Conservation (phyloP, 2,888 invertebrate genomes). For the Mesopsocus fuscifrons region DNA sequence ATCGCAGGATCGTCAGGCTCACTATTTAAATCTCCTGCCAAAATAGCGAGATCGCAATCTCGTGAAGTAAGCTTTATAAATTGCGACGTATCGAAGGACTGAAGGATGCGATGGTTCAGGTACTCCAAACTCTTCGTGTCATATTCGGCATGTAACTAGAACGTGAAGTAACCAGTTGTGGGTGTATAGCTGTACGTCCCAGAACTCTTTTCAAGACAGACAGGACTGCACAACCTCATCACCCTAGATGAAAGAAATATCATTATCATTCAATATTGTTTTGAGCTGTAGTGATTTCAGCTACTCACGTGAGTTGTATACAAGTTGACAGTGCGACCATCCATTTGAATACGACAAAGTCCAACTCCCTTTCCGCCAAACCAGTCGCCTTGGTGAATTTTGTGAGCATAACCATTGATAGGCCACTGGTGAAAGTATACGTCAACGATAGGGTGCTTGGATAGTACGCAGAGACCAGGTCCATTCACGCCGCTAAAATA, state of each 20-base stretch:
- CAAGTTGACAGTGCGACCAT: constrained; percentile 54
- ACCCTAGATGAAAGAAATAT: no score
- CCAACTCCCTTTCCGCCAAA: constrained; percentile 94
- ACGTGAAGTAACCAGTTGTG: constrained; percentile 16
- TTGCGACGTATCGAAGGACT: constrained; percentile 88
- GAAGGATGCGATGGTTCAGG: constrained; percentile 75
- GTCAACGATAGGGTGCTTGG: constrained; percentile 64
- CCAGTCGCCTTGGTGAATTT: constrained; percentile 95
- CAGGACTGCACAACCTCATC: no score
- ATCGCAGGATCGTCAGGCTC: constrained; percentile 72
- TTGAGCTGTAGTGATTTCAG: background rate
- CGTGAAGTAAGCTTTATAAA: constrained; percentile 72
- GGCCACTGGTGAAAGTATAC: constrained; percentile 86
- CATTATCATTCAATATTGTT: constrained; percentile 8
- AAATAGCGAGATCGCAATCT: constrained; percentile 59
- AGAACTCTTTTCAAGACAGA: no score
- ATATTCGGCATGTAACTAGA: constrained; percentile 88
- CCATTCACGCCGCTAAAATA: constrained; percentile 71
- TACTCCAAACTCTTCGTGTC: constrained; percentile 76
- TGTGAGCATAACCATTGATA: constrained; percentile 93
- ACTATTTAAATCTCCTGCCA: constrained; percentile 90
- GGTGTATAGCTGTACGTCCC: no score
- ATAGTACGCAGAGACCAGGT: constrained; percentile 75
- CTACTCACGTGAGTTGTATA: constrained; percentile 88
- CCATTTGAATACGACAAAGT: constrained; percentile 49